phyloP scores from a whole-genome alignment of 2,888 invertebrate genomes.

The Xestia c-nigrum region DNA sequence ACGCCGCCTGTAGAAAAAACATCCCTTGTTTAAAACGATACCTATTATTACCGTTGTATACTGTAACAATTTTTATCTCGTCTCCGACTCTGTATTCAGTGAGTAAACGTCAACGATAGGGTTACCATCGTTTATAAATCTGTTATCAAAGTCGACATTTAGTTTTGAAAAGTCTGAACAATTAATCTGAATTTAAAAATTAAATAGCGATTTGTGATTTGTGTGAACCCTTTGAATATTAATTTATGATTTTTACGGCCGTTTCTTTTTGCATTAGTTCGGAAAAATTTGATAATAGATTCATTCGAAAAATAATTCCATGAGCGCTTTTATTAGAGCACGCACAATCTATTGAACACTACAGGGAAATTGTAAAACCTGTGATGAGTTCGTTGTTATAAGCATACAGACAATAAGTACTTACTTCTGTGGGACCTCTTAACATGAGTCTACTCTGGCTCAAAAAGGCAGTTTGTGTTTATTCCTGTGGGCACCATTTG shows the following conservation, averaged over 20 bases:
- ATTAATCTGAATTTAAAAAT: not conserved
- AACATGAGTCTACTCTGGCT: not conserved
- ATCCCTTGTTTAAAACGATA: constrained; percentile 62
- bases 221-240: not conserved
- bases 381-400: not conserved
- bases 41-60: constrained; percentile 68
- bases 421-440: not conserved
- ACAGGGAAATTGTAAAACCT: not conserved
- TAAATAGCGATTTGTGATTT: not conserved
- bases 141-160: not conserved
- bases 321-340: not conserved
- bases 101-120: constrained; percentile 66
- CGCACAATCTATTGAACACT: not conserved
- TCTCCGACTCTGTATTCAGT: constrained; percentile 66
- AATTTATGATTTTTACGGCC: not conserved
- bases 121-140: constrained; percentile 50
- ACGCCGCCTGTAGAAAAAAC: constrained; percentile 50
- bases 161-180: not conserved
- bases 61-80: constrained; percentile 67
- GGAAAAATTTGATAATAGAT: not conserved
- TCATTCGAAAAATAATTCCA: not conserved
- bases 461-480: not conserved
- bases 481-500: not conserved
- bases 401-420: not conserved
- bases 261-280: not conserved